Conservation (phyloP, 2,113 vertebrate species). For the Rana temporaria region DNA sequence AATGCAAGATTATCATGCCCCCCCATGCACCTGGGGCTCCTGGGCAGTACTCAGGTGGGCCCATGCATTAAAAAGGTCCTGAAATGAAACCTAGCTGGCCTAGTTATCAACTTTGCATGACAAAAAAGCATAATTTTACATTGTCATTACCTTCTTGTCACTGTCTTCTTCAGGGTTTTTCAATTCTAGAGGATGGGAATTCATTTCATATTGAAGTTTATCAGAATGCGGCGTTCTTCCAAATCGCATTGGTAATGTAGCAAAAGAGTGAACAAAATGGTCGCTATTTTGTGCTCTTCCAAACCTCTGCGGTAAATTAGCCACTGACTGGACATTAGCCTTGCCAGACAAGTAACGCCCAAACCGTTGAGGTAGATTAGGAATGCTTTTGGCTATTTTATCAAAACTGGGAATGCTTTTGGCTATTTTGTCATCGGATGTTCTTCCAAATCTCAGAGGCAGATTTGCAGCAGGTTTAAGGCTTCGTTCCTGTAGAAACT, state of each 20-base stretch:
- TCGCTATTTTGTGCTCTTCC: constrained; percentile 21
- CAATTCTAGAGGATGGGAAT: constrained; percentile 53
- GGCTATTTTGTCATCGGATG: constrained; percentile 53
- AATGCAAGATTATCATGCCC: too few relatives aligned
- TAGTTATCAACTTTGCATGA: not conserved
- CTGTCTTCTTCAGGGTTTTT: constrained; percentile 62
- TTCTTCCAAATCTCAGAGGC: constrained; percentile 74
- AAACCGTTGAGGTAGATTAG: constrained; percentile 66
- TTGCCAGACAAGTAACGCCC: constrained; percentile 63
- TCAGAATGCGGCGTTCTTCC: constrained; percentile 58
- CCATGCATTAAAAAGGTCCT: too few relatives aligned
- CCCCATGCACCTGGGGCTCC: too few relatives aligned
- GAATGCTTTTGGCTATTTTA: constrained; percentile 18
- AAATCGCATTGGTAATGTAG: constrained; percentile 63
- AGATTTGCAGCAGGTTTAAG: constrained; percentile 64
- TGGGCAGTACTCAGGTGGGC: too few relatives aligned
- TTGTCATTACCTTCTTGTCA: constrained; percentile 44
- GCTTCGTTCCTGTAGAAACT: constrained; percentile 63
- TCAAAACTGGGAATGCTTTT: constrained; percentile 58
- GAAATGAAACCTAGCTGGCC: not conserved
- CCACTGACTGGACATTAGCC: constrained; percentile 58
- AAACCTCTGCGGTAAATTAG: constrained; percentile 59
- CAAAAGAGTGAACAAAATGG: constrained; percentile 6
- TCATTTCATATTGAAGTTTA: constrained; percentile 17
- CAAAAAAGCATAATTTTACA: not conserved